These are phyloP conservation scores for Drosophila mauritiana DNA, from an alignment of 1,140 invertebrate genomes.

Conservation along the genomic window DNA sequence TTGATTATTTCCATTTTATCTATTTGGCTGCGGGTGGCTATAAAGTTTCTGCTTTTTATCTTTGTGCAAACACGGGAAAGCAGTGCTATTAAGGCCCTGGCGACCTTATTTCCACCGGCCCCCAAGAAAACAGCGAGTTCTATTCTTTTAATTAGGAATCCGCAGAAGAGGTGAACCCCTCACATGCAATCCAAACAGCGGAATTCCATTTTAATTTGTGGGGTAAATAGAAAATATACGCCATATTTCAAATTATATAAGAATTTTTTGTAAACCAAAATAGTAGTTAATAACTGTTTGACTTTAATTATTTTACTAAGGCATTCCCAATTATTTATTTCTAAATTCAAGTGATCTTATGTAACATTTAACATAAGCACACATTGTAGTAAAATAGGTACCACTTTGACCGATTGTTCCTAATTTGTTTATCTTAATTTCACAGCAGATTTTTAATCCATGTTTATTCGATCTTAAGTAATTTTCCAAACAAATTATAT, in stretches of 20 bases:
- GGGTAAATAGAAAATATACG: not conserved
- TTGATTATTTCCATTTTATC: conserved; percentile 70
- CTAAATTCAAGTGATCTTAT: not conserved
- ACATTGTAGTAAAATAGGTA: not conserved
- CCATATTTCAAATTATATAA: not conserved
- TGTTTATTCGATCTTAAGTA: conserved; percentile 3
- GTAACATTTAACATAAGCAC: not conserved
- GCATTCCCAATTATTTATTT: not conserved
- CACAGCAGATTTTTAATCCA: not conserved
- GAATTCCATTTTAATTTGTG: not conserved
- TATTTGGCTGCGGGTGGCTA: conserved; percentile 70
- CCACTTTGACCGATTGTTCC: not conserved
- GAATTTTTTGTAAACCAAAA: not conserved
- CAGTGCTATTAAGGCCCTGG: conserved; percentile 67
- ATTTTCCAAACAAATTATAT: conserved; percentile 27
- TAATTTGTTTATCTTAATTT: conserved; percentile 9
- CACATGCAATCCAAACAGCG: not conserved
- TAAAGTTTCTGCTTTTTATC: conserved; percentile 74
- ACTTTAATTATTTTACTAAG: not conserved
- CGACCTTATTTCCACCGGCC: conserved; percentile 66
- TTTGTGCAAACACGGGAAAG: conserved; percentile 70
- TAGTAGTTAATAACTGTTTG: not conserved
- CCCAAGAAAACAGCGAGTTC: conserved; percentile 43
- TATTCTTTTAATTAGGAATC: conserved; percentile 57
- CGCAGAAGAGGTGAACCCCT: not conserved